These are phyloP conservation scores for Heteronetta atricapilla DNA, from an alignment of 2,113 vertebrate species.

Conservation along the genomic window DNA sequence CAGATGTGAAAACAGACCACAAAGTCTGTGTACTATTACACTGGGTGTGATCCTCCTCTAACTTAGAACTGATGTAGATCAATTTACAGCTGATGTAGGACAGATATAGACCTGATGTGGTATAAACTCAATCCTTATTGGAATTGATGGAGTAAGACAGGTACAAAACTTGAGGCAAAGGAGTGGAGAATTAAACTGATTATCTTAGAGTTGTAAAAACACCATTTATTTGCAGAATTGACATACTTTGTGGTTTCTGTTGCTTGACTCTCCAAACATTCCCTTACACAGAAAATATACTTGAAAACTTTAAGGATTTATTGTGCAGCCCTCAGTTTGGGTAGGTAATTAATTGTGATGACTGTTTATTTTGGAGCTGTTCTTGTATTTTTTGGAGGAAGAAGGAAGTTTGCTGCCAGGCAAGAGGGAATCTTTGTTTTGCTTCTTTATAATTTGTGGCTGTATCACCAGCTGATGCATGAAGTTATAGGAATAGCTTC, in stretches of 20 bases:
- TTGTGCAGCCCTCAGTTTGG: not conserved
- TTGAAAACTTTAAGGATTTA: conserved; percentile 52
- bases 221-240: conserved; percentile 38
- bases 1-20: conserved; percentile 16
- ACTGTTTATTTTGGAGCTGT: conserved; percentile 58
- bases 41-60: not conserved
- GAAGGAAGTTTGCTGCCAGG: conserved; percentile 25
- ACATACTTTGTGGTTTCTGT: conserved; percentile 39
- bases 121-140: not conserved
- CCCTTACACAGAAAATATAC: not conserved
- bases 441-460: conserved; percentile 29
- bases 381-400: conserved; percentile 30
- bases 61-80: conserved; percentile 2
- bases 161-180: conserved; percentile 35
- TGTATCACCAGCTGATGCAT: not conserved
- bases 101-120: not conserved
- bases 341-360: conserved; percentile 54
- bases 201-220: conserved; percentile 56
- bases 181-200: conserved; percentile 39
- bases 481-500: conserved; percentile 30
- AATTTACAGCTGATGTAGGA: conserved; percentile 35
- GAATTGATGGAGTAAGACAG: conserved; percentile 27
- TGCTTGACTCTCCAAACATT: conserved; percentile 13
- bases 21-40: conserved; percentile 12
- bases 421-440: conserved; percentile 49